Percentiles rank a stretch among this genome's conserved stretches.
phyloP scores from a whole-genome alignment of 2,797 vertebrate genomes.

The Vultur gryphus region DNA sequence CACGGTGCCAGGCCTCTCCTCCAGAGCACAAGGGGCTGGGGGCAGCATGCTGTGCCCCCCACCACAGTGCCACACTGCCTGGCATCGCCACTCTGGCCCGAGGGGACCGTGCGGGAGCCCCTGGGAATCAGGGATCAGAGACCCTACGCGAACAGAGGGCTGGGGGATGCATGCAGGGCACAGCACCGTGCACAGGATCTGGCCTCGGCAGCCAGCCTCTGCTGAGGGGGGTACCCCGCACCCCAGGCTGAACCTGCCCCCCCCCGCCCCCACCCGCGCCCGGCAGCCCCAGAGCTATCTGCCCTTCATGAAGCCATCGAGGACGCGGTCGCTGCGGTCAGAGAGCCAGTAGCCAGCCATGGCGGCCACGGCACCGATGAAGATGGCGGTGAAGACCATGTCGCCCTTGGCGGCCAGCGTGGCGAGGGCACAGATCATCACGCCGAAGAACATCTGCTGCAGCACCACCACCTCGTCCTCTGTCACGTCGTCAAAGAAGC shows the following conservation, averaged over 20 bases:
- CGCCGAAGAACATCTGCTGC: slow-evolving; percentile 98
- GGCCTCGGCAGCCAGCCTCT: background rate
- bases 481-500: slow-evolving; percentile 93
- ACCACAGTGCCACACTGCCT: background rate
- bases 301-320: slow-evolving; percentile 93
- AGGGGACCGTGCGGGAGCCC: background rate
- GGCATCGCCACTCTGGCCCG: background rate
- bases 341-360: slow-evolving; percentile 99
- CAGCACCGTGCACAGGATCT: background rate
- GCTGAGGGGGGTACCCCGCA: background rate
- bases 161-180: slow-evolving; percentile 9
- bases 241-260: background rate
- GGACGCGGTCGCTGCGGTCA: slow-evolving; percentile 90
- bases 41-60: slow-evolving; percentile 30
- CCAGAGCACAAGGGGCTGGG: background rate
- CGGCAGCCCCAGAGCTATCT: slow-evolving; percentile 75
- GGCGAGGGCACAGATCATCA: slow-evolving; percentile 93
- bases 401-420: slow-evolving; percentile 95
- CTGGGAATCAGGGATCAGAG: background rate
- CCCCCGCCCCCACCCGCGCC: accelerated
- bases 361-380: slow-evolving; percentile 92
- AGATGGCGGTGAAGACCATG: slow-evolving; percentile 98
- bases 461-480: slow-evolving; percentile 96
- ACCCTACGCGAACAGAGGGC: background rate
- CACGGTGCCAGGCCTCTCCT: background rate